These are phyloP conservation scores for Lucilia sericata DNA, from an alignment of 1,140 invertebrate genomes.

Conservation along the genomic window DNA sequence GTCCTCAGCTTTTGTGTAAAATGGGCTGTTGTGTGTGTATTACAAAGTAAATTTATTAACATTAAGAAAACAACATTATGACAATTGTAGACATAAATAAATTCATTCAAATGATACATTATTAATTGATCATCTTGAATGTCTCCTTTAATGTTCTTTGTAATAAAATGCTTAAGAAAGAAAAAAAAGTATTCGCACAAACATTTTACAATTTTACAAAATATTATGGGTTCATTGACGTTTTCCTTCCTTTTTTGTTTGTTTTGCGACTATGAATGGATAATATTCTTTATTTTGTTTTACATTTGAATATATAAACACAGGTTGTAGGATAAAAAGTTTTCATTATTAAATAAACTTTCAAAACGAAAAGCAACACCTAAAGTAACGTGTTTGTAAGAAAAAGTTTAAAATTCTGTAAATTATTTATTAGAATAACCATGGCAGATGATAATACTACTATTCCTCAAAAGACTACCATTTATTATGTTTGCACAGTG, in stretches of 20 bases:
- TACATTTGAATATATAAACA: neutral
- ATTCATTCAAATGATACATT: neutral
- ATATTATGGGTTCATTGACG: neutral
- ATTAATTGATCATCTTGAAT: constrained; percentile 7
- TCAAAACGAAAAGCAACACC: neutral
- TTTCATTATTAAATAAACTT: constrained; percentile 4
- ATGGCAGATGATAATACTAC: neutral
- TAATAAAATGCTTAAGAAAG: neutral
- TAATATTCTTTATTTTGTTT: neutral
- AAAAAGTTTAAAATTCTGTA: no score
- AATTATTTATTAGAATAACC: neutral
- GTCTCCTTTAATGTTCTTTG: neutral
- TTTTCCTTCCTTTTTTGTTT: neutral
- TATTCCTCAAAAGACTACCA: neutral
- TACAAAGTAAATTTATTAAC: constrained; percentile 3
- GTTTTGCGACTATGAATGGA: neutral
- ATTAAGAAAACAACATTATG: neutral
- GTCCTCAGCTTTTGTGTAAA: no score
- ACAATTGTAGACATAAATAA: neutral
- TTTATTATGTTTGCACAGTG: constrained; percentile 5
- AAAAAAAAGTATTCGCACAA: neutral
- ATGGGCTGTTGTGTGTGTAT: neutral
- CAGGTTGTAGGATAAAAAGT: neutral
- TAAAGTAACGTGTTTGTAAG: no score
- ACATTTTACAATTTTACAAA: neutral